phyloP scores from a whole-genome alignment of 2,113 vertebrate species.

The Cavia aperea region DNA sequence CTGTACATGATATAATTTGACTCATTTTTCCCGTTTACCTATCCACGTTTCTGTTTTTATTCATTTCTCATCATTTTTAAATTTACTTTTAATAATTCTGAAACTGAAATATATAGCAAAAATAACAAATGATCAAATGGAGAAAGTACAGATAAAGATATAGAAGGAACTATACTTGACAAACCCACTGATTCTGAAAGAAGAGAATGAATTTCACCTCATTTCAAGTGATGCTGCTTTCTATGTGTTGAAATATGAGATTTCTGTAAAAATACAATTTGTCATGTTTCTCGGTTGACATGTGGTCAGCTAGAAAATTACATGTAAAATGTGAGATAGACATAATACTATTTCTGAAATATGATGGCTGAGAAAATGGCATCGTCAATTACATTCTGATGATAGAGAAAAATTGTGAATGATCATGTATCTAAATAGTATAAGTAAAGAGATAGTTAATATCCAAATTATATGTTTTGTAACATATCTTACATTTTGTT shows the following conservation, averaged over 20 bases:
- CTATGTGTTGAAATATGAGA: not conserved
- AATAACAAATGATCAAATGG: slow-evolving; percentile 31
- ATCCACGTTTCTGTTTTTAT: not conserved
- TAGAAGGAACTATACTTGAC: slow-evolving; percentile 15
- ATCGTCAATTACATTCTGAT: not conserved
- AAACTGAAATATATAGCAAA: not conserved
- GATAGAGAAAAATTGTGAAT: not conserved
- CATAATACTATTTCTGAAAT: not conserved
- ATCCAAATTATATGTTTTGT: not conserved
- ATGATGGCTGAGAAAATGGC: not conserved
- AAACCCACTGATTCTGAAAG: slow-evolving; percentile 17
- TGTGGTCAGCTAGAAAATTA: not conserved
- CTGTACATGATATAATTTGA: not conserved
- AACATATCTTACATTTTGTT: not conserved
- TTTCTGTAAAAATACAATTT: not conserved
- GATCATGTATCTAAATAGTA: not conserved
- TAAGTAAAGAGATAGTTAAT: not conserved
- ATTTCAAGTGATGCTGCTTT: slow-evolving; percentile 4
- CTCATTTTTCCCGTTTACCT: not conserved
- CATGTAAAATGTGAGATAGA: not conserved
- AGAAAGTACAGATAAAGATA: not conserved
- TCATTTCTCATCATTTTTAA: not conserved
- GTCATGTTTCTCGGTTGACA: not conserved
- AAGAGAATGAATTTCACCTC: not conserved
- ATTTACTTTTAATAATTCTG: not conserved